Conservation (phyloP, 1,140 invertebrate species). For the Drosophila ogumai region DNA sequence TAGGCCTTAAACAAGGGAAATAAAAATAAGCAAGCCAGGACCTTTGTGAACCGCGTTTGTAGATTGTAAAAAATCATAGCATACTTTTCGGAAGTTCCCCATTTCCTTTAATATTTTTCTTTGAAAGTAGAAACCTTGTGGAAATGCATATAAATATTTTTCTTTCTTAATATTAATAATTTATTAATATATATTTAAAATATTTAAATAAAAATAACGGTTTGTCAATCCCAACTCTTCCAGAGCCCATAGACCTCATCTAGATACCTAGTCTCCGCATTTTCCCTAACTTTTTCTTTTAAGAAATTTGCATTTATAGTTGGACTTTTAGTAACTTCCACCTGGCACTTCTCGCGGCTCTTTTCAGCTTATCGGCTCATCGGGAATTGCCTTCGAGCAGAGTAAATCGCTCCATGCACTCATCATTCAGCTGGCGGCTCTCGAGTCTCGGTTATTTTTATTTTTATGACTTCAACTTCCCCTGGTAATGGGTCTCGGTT, state of each 20-base stretch:
- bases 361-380: slow-evolving; percentile 45
- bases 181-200: too few species aligned
- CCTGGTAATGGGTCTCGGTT: slow-evolving; percentile 66
- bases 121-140: fast-evolving
- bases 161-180: background rate
- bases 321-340: slow-evolving; percentile 2
- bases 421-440: slow-evolving; percentile 30
- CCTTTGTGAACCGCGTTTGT: too few species aligned
- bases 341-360: slow-evolving; percentile 26
- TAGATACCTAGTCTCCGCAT: too few species aligned
- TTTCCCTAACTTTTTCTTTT: background rate
- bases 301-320: slow-evolving; percentile 34
- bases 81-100: too few species aligned
- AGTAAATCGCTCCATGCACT: slow-evolving; percentile 28
- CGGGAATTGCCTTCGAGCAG: slow-evolving; percentile 23
- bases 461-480: slow-evolving; percentile 71
- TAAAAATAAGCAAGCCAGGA: background rate
- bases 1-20: background rate
- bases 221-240: too few species aligned
- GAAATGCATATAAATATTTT: background rate
- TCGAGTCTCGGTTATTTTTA: slow-evolving; percentile 41
- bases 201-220: background rate
- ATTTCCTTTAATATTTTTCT: background rate
- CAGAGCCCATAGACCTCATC: background rate
- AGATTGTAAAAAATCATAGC: too few species aligned